Evolutionary conservation across 2,888 invertebrate genomes (phyloP), one percentile per base, ranked within the genome.

Genomic region (Mythimna ferrago): DNA sequence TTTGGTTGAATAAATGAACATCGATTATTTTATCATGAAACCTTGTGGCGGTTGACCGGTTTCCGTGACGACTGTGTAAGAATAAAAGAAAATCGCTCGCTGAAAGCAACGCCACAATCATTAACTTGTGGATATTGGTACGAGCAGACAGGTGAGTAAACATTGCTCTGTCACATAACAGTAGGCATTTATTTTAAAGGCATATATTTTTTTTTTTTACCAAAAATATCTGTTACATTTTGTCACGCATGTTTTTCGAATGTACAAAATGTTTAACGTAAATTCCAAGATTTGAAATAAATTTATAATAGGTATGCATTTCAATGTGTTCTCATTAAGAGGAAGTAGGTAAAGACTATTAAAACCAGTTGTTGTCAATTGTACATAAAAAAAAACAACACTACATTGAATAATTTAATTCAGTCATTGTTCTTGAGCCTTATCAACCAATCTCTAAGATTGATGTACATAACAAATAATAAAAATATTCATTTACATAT

Each of bases 121-220:
- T 48, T 79, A 38, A 6, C 53, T 51, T 19, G 19, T 6, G 11
- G 53, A 48, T 16, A 79, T 60, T 60, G 38, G 9, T 10, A 21
- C 53, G 11, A 21, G 14, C 10, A 35, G 14, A 19, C 32, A 54
- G 53, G 80, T 80, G 76, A 73, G 76, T 54, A 32, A 57, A 21
- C 38, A 19, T 19, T 21, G 10, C 1, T 44, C 4, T 32, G 35
- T 44, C 21, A 44, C 10, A 32, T 57, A 21, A 19, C 35, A 38
- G 3, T 19, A 5, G 5, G 6, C 6, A 60, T 5, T 35, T n/a
- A 19, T 58, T 11, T 0, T 38, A 19, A 38, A n/a, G n/a, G 38
- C 26, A 26, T 26, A 26, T 26, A 26, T 26, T 1, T 26, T 1
- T 38, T 60, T n/a, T 10, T 60, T 60, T 38, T 0, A 38, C n/a